These are phyloP conservation scores for Autographa pulchrina DNA, from an alignment of 2,888 invertebrate genomes.

Conservation along the genomic window DNA sequence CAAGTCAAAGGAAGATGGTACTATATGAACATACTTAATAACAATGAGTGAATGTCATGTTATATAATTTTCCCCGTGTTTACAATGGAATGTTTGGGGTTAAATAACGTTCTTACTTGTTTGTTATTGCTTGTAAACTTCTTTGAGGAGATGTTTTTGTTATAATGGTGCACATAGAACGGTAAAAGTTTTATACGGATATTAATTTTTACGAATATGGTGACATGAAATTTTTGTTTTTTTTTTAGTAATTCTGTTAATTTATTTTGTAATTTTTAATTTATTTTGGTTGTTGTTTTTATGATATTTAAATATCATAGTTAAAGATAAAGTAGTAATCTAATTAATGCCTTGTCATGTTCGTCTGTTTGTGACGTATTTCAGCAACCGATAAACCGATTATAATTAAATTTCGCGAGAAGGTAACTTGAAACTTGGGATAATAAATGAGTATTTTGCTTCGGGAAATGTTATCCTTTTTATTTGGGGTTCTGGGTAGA, in stretches of 20 bases:
- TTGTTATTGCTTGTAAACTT: background rate
- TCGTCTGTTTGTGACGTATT: background rate
- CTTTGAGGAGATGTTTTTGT: background rate
- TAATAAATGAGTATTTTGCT: background rate
- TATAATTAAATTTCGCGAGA: background rate
- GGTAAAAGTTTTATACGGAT: no score
- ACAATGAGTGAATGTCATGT: conserved; percentile 47
- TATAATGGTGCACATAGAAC: no score
- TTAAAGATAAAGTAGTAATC: no score
- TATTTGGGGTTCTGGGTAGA: background rate
- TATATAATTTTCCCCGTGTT: conserved; percentile 33
- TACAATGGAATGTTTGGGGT: conserved; percentile 12
- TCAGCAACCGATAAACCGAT: background rate
- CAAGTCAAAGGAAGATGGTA: conserved; percentile 52
- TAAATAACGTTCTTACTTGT: background rate
- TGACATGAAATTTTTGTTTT: no score
- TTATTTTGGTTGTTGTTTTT: no score
- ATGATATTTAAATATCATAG: no score
- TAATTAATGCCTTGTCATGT: background rate
- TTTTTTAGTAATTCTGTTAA: no score
- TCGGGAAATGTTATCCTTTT: background rate
- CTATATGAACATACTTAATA: conserved; percentile 35
- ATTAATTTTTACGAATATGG: no score
- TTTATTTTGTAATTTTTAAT: no score
- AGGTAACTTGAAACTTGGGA: background rate